Base-by-base conservation (phyloP, 2,113 vertebrate genomes). In the Alectura lathami region DNA sequence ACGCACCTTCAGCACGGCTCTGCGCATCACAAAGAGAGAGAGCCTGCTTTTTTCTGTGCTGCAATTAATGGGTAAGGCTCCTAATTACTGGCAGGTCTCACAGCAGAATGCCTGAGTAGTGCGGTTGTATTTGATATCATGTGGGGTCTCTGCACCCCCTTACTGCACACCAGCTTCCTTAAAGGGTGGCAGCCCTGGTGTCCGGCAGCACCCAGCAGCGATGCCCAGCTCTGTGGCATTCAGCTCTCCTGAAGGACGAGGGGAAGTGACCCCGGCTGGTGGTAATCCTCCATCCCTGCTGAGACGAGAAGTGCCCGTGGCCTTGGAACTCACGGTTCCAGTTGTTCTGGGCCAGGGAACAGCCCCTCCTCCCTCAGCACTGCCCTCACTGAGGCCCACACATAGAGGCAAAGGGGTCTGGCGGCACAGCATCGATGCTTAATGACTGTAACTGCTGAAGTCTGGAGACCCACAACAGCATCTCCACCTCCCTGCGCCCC, bases 41-140 rank as follows among this genome's bases (percentile, higher is more conserved):
- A 88, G 78, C 57, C 29, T 15, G 62, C 42, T 21, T 34, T 82
- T 9, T 16, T 3, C 36, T 17, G 29, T 77, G 75, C 74, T 95
- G 87, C 2, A 8, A 91, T 94, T 95, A 95, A 77, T 91, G 96
- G 88, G 93, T 75, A 97, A 94, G 94, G 80, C 87, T 91, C 84
- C 82, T 93, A 96, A 96, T 95, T 96, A 96, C 88, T 89, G 87
- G 54, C 17, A 79, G 87, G 89, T 93, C 82, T 95, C 68, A 69
- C 59, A 80, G 78, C 87, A 89, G 95, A 93, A 94, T 93, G 93
- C 89, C 83, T 91, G 94, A 94, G 76, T 96, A 93, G 89, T 96
- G 76, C 91, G 50, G 83, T 93, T 96, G 89, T 89, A 93, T 94
- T 74, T 94, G 78, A 87, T 92, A 94, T 89, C 84, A 96, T 83